These are phyloP conservation scores for Cataglyphis cursor DNA, from an alignment of 2,888 invertebrate genomes.

Conservation along the genomic window DNA sequence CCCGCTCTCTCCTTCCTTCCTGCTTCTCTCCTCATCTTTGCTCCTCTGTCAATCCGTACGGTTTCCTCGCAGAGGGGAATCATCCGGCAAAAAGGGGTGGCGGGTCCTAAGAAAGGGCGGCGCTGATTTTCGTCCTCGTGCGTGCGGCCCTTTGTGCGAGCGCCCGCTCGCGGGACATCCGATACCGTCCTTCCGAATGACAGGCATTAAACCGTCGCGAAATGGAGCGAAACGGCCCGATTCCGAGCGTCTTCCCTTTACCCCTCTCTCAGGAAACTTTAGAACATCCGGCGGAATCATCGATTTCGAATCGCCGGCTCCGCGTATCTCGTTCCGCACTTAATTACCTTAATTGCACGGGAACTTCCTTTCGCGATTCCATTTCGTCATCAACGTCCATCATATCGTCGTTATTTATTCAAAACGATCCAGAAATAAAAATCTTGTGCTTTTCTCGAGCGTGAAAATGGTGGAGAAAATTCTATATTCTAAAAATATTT, in stretches of 20 bases:
- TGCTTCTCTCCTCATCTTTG: constrained; percentile 7
- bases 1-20: constrained; percentile 25
- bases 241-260: constrained; percentile 56
- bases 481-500: neutral
- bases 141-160: constrained; percentile 67
- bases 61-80: constrained; percentile 53
- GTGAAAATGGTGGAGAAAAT: neutral
- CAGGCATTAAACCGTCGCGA: constrained; percentile 70
- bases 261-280: constrained; percentile 76
- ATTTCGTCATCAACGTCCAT: constrained; percentile 16
- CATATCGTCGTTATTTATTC: neutral
- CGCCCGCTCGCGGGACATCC: constrained; percentile 76
- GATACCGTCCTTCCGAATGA: constrained; percentile 76
- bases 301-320: constrained; percentile 64
- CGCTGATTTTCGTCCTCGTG: constrained; percentile 81
- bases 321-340: constrained; percentile 59
- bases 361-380: constrained; percentile 11
- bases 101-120: constrained; percentile 84
- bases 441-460: neutral
- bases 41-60: constrained; percentile 25
- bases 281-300: constrained; percentile 82
- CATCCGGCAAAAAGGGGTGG: constrained; percentile 69
- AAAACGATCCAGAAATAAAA: neutral
- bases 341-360: constrained; percentile 66
- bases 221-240: constrained; percentile 81